Conservation (phyloP, 2,113 vertebrate genomes). For the Thalassoma bifasciatum region DNA sequence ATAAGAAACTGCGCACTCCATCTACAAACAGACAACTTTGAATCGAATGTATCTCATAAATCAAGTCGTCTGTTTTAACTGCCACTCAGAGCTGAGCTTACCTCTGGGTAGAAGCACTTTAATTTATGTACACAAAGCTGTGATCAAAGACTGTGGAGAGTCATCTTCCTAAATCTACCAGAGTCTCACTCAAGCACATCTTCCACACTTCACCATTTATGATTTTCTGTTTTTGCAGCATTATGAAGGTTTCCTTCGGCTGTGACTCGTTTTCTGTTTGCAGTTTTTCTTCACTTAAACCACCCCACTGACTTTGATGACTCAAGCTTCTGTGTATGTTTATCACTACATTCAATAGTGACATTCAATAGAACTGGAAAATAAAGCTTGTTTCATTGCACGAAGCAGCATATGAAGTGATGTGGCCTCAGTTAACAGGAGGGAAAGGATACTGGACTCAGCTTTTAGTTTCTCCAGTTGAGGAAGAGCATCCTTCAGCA, state of each 20-base stretch:
- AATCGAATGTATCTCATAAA: constrained; percentile 9
- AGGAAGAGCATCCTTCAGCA: constrained; percentile 58
- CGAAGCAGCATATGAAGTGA: background rate
- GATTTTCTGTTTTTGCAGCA: background rate
- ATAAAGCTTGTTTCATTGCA: background rate
- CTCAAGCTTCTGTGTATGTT: background rate
- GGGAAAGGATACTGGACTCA: constrained; percentile 63
- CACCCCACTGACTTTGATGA: background rate
- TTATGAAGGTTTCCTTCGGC: background rate
- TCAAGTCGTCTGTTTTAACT: background rate
- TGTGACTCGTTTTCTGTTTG: background rate
- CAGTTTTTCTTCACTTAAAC: background rate
- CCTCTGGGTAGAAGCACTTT: background rate
- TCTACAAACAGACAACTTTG: background rate
- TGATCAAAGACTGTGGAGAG: background rate
- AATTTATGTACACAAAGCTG: background rate
- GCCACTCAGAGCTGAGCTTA: background rate
- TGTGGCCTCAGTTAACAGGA: background rate
- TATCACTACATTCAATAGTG: background rate
- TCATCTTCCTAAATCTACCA: background rate
- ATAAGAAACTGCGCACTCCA: background rate
- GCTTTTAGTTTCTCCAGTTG: constrained; percentile 62
- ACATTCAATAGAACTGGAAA: too few species aligned
- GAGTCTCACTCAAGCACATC: background rate
- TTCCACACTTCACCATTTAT: background rate